Conservation (phyloP, 2,797 vertebrate species). For the Anguilla megastoma region DNA sequence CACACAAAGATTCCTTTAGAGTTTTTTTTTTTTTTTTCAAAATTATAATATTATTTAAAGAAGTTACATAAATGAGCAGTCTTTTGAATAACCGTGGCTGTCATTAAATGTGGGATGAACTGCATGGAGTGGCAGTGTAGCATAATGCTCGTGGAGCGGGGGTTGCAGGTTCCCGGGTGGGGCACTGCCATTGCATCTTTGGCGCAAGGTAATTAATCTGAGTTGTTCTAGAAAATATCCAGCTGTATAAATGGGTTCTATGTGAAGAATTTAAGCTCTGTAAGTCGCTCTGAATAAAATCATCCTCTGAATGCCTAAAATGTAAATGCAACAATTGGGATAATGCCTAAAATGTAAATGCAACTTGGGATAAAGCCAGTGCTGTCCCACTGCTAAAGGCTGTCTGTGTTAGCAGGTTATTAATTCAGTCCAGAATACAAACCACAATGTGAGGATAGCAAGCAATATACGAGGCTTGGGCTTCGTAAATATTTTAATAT, state of each 20-base stretch:
- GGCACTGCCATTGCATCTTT: no score
- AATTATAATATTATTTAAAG: background rate
- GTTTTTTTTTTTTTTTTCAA: background rate
- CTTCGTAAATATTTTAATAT: background rate
- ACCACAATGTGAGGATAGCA: background rate
- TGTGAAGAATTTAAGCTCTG: no score
- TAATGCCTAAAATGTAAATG: background rate
- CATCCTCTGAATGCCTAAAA: background rate
- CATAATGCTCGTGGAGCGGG: no score
- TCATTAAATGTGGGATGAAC: background rate
- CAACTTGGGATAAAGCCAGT: background rate
- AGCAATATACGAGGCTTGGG: background rate
- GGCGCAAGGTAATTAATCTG: no score
- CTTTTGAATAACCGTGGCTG: background rate
- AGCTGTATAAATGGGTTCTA: no score
- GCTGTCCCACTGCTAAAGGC: background rate
- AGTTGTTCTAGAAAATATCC: no score
- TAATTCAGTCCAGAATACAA: background rate
- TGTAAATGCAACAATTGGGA: background rate
- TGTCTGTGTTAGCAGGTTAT: background rate
- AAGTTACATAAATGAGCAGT: background rate
- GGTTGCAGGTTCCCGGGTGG: no score
- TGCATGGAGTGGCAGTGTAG: background rate
- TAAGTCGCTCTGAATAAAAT: background rate
- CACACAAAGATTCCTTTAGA: background rate